phyloP scores from a whole-genome alignment of 2,113 vertebrate species.

The Heterochromis multidens region DNA sequence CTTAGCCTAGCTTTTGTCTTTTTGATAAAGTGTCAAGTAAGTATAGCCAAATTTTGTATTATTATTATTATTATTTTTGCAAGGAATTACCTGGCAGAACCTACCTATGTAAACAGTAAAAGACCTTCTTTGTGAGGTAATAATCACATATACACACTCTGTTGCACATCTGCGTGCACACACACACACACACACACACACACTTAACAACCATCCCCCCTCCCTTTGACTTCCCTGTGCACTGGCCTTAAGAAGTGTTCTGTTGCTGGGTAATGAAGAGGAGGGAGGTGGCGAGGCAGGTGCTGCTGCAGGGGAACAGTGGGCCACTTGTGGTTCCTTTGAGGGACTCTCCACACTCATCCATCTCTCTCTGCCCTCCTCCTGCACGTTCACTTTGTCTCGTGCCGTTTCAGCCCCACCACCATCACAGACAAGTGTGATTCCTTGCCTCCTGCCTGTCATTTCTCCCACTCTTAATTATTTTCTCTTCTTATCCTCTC shows the following conservation, averaged over 20 bases:
- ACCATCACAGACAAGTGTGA: constrained; percentile 25
- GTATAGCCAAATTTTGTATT: no score
- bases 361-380: not conserved
- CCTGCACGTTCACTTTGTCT: not conserved
- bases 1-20: no score
- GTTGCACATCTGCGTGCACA: not conserved
- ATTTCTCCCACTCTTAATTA: not conserved
- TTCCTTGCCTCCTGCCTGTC: not conserved
- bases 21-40: no score
- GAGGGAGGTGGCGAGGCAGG: constrained; percentile 63
- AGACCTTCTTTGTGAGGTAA: constrained; percentile 53
- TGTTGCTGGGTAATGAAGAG: constrained; percentile 53
- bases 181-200: not conserved
- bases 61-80: no score
- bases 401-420: not conserved
- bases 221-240: not conserved
- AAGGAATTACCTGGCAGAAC: not conserved
- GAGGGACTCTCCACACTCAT: constrained; percentile 44
- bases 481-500: not conserved
- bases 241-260: constrained; percentile 32
- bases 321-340: constrained; percentile 68
- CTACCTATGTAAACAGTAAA: constrained; percentile 10
- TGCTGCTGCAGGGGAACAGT: constrained; percentile 67
- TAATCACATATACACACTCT: not conserved
- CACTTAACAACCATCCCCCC: not conserved